Evolutionary conservation across 2,113 vertebrate species (phyloP), one percentile per base, ranked within the genome.

Genomic region (Zingel zingel): DNA sequence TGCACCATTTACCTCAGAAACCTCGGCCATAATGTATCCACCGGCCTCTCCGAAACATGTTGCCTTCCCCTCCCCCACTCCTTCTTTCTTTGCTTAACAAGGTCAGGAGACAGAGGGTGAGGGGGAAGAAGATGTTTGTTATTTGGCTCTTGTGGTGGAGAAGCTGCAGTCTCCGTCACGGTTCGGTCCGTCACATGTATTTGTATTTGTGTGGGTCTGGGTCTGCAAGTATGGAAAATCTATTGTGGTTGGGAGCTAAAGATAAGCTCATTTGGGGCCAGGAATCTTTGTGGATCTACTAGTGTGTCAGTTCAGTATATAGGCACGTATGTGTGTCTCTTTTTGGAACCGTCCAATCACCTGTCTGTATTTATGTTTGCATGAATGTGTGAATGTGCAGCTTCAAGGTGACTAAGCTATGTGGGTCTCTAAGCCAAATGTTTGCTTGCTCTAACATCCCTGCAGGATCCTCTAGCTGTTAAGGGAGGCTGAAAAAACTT

Each of bases 41-140:
- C 82, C 13, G 30, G 45, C 61, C 63, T 74, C 74, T 73, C 54
- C 2, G 54, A 79, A 86, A 76, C 83, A 56, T 43, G 43, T 48
- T 3, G 1, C 61, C 83, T 63, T 69, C 53, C 23, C 50, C 78
- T 86, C 65, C 73, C 84, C 25, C 53, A 2, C 70, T 63, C 50
- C 63, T 62, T 59, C 74, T 84, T 73, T 88, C 87, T 92, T 92
- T 89, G 83, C 89, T 94, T 92, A 89, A 94, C 90, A 92, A 88
- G 91, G 87, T 82, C 88, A 85, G 85, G 84, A 90, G 73, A 77
- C 84, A 74, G 81, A 86, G 57, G 16, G 14, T 43, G 39, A 2
- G 2, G 66, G 83, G 47, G 58, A 77, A 79, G 83, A 68, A 67
- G 80, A 79, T 58, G 74, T 90, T 89, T 89, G 85, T 90, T 86